phyloP scores from a whole-genome alignment of 2,797 vertebrate species.

The Rhabdomys pumilio region DNA sequence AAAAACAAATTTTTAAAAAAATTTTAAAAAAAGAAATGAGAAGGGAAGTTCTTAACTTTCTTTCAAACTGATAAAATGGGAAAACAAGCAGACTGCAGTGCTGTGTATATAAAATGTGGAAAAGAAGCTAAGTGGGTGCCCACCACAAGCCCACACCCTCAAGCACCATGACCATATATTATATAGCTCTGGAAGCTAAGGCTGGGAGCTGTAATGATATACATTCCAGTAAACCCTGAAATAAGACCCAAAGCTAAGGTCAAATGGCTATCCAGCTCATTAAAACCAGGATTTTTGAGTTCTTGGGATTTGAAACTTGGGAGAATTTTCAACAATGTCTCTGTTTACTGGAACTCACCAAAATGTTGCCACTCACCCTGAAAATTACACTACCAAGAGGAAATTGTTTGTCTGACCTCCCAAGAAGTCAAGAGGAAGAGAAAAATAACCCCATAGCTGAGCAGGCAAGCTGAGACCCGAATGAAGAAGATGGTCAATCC shows the following conservation, averaged over 20 bases:
- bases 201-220: not conserved
- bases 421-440: not conserved
- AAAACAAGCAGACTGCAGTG: not conserved
- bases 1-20: not conserved
- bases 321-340: not conserved
- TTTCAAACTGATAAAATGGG: slow-evolving; percentile 6
- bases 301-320: slow-evolving; percentile 14
- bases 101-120: not conserved
- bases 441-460: not conserved
- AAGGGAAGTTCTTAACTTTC: slow-evolving; percentile 21
- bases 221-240: not conserved
- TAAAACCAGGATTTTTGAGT: not conserved
- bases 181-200: not conserved
- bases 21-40: not conserved
- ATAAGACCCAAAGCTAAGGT: not conserved
- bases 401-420: slow-evolving; percentile 14
- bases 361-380: not conserved
- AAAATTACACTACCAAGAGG: not conserved
- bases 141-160: not conserved
- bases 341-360: slow-evolving; percentile 30
- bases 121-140: not conserved
- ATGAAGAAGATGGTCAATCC: not conserved
- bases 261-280: not conserved
- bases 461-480: not conserved
- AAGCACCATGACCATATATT: no score